Conservation (phyloP, 2,888 invertebrate genomes). For the Lysandra bellargus region DNA sequence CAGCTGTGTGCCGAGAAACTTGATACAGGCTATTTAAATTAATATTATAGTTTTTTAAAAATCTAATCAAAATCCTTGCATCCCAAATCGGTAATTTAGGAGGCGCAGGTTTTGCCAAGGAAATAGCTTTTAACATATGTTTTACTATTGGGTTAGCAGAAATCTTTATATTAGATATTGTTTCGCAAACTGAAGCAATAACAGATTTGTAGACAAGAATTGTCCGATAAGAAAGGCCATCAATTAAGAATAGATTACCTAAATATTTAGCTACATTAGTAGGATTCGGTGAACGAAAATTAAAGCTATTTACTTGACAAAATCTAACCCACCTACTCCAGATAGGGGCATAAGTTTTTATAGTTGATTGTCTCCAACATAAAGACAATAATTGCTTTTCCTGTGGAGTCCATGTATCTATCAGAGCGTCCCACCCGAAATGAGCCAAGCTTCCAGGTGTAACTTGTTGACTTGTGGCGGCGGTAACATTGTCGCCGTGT, state of each 20-base stretch:
- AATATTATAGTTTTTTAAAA: conserved; percentile 30
- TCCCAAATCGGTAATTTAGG: conserved; percentile 38
- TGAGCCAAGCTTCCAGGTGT: no score
- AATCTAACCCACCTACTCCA: no score
- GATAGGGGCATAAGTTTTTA: no score
- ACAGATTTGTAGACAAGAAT: conserved; percentile 43
- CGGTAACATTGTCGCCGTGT: conserved; percentile 31
- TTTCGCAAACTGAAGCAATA: conserved; percentile 38
- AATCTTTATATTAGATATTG: conserved; percentile 34
- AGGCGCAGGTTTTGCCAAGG: conserved; percentile 13
- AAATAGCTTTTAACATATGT: conserved; percentile 39
- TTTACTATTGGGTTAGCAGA: conserved; percentile 36
- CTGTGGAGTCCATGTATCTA: no score
- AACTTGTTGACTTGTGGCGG: conserved; percentile 36
- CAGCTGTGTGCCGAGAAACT: conserved; percentile 35
- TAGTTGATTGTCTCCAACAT: no score
- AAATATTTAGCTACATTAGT: no score
- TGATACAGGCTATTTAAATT: conserved; percentile 35
- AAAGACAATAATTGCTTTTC: no score
- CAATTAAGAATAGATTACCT: not conserved
- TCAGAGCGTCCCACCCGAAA: no score
- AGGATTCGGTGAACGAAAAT: conserved; percentile 25
- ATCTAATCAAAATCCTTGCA: conserved; percentile 34
- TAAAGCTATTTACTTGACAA: conserved; percentile 29
- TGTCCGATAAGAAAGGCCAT: conserved; percentile 37